Conservation (phyloP, 2,888 invertebrate genomes). For the Anaspis maculata region DNA sequence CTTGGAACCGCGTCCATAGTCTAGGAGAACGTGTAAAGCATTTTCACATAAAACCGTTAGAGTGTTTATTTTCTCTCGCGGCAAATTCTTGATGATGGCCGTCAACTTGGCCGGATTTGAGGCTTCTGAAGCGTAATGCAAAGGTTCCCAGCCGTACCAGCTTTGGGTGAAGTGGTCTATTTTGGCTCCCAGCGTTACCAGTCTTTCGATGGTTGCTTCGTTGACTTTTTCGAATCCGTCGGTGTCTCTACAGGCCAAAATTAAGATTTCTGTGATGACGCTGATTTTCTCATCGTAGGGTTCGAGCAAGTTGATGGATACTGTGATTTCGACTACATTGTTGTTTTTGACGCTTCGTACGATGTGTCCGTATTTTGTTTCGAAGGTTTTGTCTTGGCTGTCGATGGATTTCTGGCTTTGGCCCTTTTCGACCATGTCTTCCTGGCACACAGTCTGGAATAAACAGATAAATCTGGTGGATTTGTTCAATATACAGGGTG, state of each 20-base stretch:
- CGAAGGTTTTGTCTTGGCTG: too few species aligned
- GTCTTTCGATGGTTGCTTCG: neutral
- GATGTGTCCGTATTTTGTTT: too few species aligned
- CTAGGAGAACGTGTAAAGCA: conserved; percentile 22
- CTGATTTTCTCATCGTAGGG: too few species aligned
- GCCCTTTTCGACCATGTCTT: too few species aligned
- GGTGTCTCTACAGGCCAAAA: neutral
- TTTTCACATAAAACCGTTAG: conserved; percentile 24
- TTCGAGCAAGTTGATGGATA: too few species aligned
- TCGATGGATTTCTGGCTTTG: too few species aligned
- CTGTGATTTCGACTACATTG: too few species aligned
- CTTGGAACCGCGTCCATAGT: conserved; percentile 16
- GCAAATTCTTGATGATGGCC: conserved; percentile 9
- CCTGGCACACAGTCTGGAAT: too few species aligned
- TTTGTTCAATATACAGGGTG: too few species aligned
- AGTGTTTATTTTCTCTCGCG: conserved; percentile 14
- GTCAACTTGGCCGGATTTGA: conserved; percentile 17
- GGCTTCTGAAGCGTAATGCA: conserved; percentile 20
- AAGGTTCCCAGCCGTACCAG: conserved; percentile 24
- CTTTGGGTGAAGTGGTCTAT: conserved; percentile 15
- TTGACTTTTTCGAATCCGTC: neutral
- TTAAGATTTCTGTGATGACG: too few species aligned
- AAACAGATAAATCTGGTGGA: too few species aligned
- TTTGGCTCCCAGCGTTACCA: conserved; percentile 4
- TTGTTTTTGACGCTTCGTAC: too few species aligned